Evolutionary conservation across 2,888 invertebrate genomes (phyloP), one percentile per base, ranked within the genome.

Genomic region (Zygaena filipendulae): DNA sequence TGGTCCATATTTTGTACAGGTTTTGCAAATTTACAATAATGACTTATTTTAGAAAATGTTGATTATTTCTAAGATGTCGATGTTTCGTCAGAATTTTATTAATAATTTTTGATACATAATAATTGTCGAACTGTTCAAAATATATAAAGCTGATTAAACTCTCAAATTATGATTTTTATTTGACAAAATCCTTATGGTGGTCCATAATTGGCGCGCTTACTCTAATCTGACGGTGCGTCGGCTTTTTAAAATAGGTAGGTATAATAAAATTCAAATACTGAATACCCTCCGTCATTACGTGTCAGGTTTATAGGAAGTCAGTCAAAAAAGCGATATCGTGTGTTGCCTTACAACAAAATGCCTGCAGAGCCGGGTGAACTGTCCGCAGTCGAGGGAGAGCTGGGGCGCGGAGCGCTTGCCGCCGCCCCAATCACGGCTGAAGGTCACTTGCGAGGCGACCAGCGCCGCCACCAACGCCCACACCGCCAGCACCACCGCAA

Each of bases 401-500:
- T 50, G 59, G 0, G 68, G 61, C 2, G 61, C 52, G 2, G 66
- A 40, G 0, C 75, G 58, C 49, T 75, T 75, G 28, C 75, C 77
- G 2, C 74, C 77, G 3, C 61, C 54, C 77, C 77, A 77, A 62
- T 79, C 77, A 25, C 74, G 64, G 49, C 77, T 75, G 61, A 79
- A 79, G n/a, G 77, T 75, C 43, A 79, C 69, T 53, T 79, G 77
- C 6, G 74, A 62, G 0, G 72, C 60, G 13, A 64, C 72, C 49
- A 74, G 54, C 43, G 64, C 60, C 23, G 47, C 51, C 13, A 52
- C 54, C 47, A 72, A 39, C 34, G 51, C 47, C 38, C 60, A 58
- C 35, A 64, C 49, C 33, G 47, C 47, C 38, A 66, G 34, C 47
- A 62, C 34, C 14, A 47, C 40, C 21, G 60, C 30, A 19, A 52